Evolutionary conservation across 92 coral and sea anemone genomes (phyloP).

Genomic region (Paramuricea clavata): DNA sequence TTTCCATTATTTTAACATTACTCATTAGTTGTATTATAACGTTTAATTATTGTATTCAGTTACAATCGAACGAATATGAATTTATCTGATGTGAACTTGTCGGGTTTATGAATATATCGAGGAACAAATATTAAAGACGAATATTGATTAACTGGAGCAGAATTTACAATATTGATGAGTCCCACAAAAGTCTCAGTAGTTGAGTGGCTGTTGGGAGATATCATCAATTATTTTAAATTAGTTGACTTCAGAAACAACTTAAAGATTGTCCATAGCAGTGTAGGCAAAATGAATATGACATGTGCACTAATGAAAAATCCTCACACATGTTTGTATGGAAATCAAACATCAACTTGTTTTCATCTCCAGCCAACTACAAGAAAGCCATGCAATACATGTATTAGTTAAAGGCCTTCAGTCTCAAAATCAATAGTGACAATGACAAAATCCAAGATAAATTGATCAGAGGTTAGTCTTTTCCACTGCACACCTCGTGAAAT

Average conservation of each 20-base stretch:
- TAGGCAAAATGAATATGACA: too few species aligned
- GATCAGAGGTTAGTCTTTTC: conserved; percentile 61
- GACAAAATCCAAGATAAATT: conserved; percentile 61
- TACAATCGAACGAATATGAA: neutral
- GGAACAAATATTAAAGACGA: too few species aligned
- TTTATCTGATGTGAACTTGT: neutral
- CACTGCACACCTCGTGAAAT: conserved; percentile 58
- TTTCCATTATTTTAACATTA: too few species aligned
- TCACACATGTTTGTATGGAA: neutral
- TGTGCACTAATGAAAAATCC: neutral
- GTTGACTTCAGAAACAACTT: neutral
- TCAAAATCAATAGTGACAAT: conserved; percentile 69
- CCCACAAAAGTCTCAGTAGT: neutral
- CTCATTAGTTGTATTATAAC: neutral
- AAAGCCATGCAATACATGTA: too few species aligned
- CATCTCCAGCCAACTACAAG: too few species aligned
- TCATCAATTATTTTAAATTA: neutral
- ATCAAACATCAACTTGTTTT: too few species aligned
- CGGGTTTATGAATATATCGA: too few species aligned
- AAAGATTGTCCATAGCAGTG: neutral
- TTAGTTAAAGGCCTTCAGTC: too few species aligned
- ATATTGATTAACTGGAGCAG: neutral
- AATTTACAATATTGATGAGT: neutral
- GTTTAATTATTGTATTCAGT: too few species aligned
- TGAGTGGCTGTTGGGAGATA: conserved; percentile 8